A percentile compares a stretch with the other conserved stretches of the same genome.
Evolutionary conservation across 2,888 invertebrate species (phyloP).

Genomic region (Dascillus cervinus): DNA sequence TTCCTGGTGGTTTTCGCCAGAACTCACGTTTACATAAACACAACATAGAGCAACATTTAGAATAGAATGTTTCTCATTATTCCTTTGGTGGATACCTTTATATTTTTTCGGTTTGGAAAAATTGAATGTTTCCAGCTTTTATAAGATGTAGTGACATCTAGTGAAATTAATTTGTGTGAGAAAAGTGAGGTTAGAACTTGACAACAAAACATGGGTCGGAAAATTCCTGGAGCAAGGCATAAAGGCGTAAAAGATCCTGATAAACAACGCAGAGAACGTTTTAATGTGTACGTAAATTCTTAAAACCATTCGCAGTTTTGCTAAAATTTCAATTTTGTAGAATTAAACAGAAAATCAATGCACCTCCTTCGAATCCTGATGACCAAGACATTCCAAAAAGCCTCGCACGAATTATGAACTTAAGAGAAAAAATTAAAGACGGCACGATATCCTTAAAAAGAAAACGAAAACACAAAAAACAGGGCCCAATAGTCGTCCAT

Average conservation of each 20-base stretch:
- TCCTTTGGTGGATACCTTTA: too few species aligned
- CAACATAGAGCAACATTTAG: too few species aligned
- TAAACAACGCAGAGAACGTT: conserved; percentile 57
- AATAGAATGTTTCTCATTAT: too few species aligned
- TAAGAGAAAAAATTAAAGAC: conserved; percentile 46
- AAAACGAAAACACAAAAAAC: conserved; percentile 17
- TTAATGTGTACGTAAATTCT: conserved; percentile 50
- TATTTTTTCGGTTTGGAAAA: too few species aligned
- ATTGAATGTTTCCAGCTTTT: too few species aligned
- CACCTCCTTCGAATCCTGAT: conserved; percentile 62
- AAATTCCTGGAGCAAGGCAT: conserved; percentile 77
- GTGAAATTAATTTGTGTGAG: too few species aligned
- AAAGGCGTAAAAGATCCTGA: conserved; percentile 69
- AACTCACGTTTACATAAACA: too few species aligned
- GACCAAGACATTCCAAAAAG: conserved; percentile 69
- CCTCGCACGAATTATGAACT: conserved; percentile 55
- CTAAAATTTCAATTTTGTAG: conserved; percentile 37
- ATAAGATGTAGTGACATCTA: too few species aligned
- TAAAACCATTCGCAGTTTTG: neutral
- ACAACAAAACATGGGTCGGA: conserved; percentile 55
- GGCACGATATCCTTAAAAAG: conserved; percentile 37
- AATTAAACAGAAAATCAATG: conserved; percentile 64
- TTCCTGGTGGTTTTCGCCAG: too few species aligned
- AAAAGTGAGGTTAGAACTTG: too few species aligned
- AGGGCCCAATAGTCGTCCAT: conserved; percentile 1